Percentiles rank a stretch among this genome's conserved stretches.
phyloP scores from a whole-genome alignment of 2,113 vertebrate species.

The Melanotaenia duboulayi region DNA sequence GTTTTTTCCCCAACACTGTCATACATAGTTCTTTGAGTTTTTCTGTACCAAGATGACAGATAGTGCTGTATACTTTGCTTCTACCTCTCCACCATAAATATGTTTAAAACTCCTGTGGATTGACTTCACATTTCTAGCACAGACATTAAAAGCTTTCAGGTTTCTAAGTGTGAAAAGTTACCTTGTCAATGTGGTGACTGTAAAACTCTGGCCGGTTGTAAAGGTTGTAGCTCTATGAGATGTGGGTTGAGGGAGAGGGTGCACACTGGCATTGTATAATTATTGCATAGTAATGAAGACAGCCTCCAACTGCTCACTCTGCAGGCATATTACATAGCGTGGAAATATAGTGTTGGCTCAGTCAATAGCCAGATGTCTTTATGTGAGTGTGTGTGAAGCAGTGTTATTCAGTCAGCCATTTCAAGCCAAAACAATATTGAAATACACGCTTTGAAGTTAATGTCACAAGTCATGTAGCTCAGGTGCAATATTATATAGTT shows the following conservation, averaged over 20 bases:
- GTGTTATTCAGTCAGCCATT: not conserved
- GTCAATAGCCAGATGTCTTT: slow-evolving; percentile 11
- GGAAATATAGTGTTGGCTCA: not conserved
- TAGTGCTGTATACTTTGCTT: not conserved
- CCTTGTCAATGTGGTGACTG: too few relatives aligned
- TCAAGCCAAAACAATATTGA: slow-evolving; percentile 1
- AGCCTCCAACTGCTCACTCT: slow-evolving; percentile 16
- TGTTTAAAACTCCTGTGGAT: too few relatives aligned
- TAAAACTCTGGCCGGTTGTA: too few relatives aligned
- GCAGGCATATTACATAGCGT: slow-evolving; percentile 7
- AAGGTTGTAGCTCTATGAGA: not conserved
- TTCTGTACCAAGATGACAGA: too few relatives aligned
- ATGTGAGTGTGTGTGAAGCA: not conserved
- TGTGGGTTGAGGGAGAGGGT: not conserved
- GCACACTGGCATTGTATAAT: slow-evolving; percentile 9
- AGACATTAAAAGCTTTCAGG: not conserved
- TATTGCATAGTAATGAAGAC: slow-evolving; percentile 6
- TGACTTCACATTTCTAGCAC: too few relatives aligned
- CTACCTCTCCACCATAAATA: not conserved
- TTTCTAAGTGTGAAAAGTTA: not conserved
- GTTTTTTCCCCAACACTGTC: not conserved
- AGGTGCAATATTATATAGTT: not conserved
- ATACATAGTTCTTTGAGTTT: too few relatives aligned
- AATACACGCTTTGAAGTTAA: not conserved
- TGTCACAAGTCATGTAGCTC: not conserved